Conservation (phyloP, 2,888 invertebrate genomes). For the Microplitis deprimator region DNA sequence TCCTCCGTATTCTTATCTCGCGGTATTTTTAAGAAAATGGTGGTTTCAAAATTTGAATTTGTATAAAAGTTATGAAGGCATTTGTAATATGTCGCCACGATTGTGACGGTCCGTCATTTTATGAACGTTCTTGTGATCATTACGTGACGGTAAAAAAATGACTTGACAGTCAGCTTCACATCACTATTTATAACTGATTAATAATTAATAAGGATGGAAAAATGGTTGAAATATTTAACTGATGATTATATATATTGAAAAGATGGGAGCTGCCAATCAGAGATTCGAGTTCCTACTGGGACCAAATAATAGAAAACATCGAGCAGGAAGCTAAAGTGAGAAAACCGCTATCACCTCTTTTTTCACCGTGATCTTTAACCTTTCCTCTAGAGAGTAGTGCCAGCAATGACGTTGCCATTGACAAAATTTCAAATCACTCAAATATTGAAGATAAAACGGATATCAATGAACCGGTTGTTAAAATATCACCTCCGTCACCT, state of each 20-base stretch:
- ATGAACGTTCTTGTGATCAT: too few relatives aligned
- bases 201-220: background rate
- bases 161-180: too few relatives aligned
- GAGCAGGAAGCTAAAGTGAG: slow-evolving; percentile 61
- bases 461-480: slow-evolving; percentile 46
- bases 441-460: slow-evolving; percentile 4
- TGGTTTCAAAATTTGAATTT: too few relatives aligned
- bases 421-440: slow-evolving; percentile 31
- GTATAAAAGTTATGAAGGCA: too few relatives aligned
- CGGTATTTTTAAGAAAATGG: too few relatives aligned
- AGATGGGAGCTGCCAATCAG: slow-evolving; percentile 59
- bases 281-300: slow-evolving; percentile 58
- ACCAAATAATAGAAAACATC: slow-evolving; percentile 55
- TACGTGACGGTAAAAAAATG: too few relatives aligned
- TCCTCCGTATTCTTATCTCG: too few relatives aligned
- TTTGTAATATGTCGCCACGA: too few relatives aligned
- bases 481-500: slow-evolving; percentile 44
- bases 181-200: background rate
- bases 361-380: slow-evolving; percentile 38
- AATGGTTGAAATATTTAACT: background rate
- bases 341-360: slow-evolving; percentile 47
- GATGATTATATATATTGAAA: slow-evolving; percentile 3
- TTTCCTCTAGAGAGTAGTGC: slow-evolving; percentile 39
- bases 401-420: slow-evolving; percentile 23
- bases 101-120: too few relatives aligned